These are phyloP conservation scores for Orbicella faveolata DNA, from an alignment of 64 coral and sea anemone genomes.

Conservation along the genomic window DNA sequence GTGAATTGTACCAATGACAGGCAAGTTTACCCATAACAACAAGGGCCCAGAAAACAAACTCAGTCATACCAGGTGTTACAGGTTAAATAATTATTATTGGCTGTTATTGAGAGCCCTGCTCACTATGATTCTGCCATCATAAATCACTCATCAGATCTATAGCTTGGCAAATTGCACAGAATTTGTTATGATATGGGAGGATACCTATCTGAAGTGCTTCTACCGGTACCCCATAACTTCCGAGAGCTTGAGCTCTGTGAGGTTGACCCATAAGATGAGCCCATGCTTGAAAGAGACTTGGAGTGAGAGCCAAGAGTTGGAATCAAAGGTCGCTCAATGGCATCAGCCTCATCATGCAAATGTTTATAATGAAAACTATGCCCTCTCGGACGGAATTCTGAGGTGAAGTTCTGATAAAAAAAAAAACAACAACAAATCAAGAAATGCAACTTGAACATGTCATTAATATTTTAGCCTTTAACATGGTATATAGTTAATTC, in stretches of 20 bases:
- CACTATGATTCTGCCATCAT: too few relatives aligned
- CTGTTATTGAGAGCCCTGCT: too few relatives aligned
- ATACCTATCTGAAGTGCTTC: conserved; percentile 16
- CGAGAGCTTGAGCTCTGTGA: background rate
- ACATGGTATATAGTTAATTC: too few relatives aligned
- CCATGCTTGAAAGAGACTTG: conserved; percentile 47
- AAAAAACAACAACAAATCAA: background rate
- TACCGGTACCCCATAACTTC: background rate
- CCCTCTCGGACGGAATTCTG: conserved; percentile 79
- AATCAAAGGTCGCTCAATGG: conserved; percentile 27
- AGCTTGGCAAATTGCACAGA: background rate
- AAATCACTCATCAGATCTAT: too few relatives aligned
- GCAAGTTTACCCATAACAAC: too few relatives aligned
- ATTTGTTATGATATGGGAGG: conserved; percentile 23
- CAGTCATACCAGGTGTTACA: too few relatives aligned
- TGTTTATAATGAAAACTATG: conserved; percentile 90
- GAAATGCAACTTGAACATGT: too few relatives aligned
- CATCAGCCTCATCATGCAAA: conserved; percentile 43
- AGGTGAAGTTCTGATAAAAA: conserved; percentile 74
- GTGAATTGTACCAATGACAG: too few relatives aligned
- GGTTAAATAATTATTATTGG: too few relatives aligned
- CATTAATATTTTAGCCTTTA: too few relatives aligned
- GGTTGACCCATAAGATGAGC: conserved; percentile 47
- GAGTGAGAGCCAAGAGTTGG: background rate
- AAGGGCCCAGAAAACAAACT: too few relatives aligned